Evolutionary conservation across 2,888 invertebrate species (phyloP), one percentile per base, ranked within the genome.

Genomic region (Tipula helvola): DNA sequence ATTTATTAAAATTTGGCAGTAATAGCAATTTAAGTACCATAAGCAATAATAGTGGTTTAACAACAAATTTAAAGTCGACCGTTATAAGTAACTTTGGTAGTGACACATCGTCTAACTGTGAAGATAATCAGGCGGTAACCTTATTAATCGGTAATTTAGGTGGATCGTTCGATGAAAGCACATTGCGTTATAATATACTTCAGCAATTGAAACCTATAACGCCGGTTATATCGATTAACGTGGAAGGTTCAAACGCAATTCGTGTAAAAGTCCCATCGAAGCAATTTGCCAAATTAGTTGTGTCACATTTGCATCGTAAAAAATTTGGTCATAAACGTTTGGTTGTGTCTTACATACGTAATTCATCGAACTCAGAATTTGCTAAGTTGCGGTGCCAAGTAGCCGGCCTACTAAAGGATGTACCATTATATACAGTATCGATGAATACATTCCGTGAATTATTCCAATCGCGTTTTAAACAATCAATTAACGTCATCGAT

Each of bases 381-480:
- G 93, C 94, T 87, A 93, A 95, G 28, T 90, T 94, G 85, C 92
- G 94, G 88, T 94, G 94, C 86, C 95, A 96, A 91, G 95, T 96
- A 86, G 93, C 95, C 10, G 93, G 94, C 88, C 90, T 96, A 87
- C 91, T 96, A 47, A 93, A 93, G 91, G 96, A 96, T 90, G 95
- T 96, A 47, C 96, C 96, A 36, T 94, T 94, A 10, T 94, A 95
- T 90, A 93, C 93, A 87, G 92, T 97, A 88, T 96, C 96, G 5
- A 93, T 97, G 87, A 96, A 96, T 90, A 96, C 96, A 90, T 96
- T 97, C 89, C 94, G 96, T 87, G 96, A 96, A 90, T 92, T 96
- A 89, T 95, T 95, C 90, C 96, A 96, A 90, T 95, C 95, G 87
- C 94, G 96, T n/a, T 96, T 94, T 89, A 94, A 96, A 90, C 94